Percentiles rank a stretch among this genome's conserved stretches.
Conservation (phyloP, 2,113 vertebrate genomes). For the Solea solea region DNA sequence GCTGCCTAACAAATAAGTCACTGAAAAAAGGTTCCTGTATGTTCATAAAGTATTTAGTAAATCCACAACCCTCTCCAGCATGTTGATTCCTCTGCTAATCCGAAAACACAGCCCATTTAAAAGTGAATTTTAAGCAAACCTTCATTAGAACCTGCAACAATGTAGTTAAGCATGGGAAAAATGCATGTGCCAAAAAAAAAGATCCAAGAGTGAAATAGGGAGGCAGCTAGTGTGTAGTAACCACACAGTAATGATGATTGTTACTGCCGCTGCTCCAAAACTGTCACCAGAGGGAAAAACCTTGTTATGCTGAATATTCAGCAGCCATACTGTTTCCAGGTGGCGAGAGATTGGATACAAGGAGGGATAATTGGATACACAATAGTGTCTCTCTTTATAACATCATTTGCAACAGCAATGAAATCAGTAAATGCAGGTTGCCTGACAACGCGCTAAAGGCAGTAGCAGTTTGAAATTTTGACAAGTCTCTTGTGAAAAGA, state of each 20-base stretch:
- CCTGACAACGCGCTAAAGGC: background rate
- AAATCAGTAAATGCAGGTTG: background rate
- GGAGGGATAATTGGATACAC: conserved; percentile 28
- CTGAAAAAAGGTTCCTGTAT: conserved; percentile 1
- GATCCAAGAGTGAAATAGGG: background rate
- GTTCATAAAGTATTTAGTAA: background rate
- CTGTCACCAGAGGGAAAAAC: conserved; percentile 41
- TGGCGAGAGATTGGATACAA: conserved; percentile 42
- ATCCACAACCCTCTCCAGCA: background rate
- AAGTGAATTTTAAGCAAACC: background rate
- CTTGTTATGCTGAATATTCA: conserved; percentile 56
- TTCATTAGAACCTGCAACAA: background rate
- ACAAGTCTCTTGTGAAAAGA: background rate
- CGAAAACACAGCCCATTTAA: background rate
- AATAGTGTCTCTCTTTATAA: conserved; percentile 10
- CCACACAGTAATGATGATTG: conserved; percentile 41
- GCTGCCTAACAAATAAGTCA: background rate
- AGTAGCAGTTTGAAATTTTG: background rate
- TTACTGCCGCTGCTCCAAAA: conserved; percentile 43
- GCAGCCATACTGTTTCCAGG: conserved; percentile 39
- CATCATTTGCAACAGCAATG: conserved; percentile 1
- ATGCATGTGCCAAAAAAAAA: background rate
- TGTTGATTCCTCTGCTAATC: background rate
- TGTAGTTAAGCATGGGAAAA: conserved; percentile 2
- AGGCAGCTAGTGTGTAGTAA: conserved; percentile 29